A percentile compares a stretch with the other conserved stretches of the same genome.
These are phyloP conservation scores for Trachelus stipa DNA, from an alignment of 2,888 invertebrate genomes.

Conservation along the genomic window DNA sequence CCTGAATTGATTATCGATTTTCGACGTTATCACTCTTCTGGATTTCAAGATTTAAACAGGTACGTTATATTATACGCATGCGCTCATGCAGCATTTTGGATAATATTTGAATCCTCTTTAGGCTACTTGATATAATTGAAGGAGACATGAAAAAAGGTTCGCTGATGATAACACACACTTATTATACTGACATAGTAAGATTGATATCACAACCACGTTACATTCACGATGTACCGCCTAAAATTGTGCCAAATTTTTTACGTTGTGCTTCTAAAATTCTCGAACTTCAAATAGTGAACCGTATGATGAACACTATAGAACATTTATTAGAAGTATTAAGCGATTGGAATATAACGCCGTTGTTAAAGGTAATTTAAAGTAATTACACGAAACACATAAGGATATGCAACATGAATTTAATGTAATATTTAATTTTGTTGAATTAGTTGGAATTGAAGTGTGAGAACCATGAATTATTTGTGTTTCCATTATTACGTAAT, in stretches of 20 bases:
- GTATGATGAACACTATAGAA: conserved; percentile 48
- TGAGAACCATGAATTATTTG: conserved; percentile 43
- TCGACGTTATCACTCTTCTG: conserved; percentile 66
- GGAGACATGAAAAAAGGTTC: conserved; percentile 43
- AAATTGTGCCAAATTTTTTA: conserved; percentile 39
- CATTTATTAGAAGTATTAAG: conserved; percentile 43
- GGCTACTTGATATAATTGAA: conserved; percentile 46
- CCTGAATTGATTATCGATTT: conserved; percentile 72
- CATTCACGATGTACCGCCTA: conserved; percentile 39
- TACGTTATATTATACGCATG: conserved; percentile 23
- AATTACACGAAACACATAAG: conserved; percentile 14
- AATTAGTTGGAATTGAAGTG: conserved; percentile 43
- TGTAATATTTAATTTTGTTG: neutral
- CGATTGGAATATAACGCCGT: conserved; percentile 41
- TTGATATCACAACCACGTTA: conserved; percentile 47
- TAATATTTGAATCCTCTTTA: conserved; percentile 20
- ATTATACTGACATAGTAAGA: conserved; percentile 49
- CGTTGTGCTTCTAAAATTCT: conserved; percentile 46
- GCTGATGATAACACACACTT: conserved; percentile 34
- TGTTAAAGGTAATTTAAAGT: conserved; percentile 41
- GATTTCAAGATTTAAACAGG: conserved; percentile 64
- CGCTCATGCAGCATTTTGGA: neutral
- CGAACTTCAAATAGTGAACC: conserved; percentile 46
- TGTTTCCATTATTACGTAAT: conserved; percentile 43
- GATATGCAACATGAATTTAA: conserved; percentile 20